Percentiles rank a stretch among this genome's conserved stretches.
Conservation (phyloP, 2,888 invertebrate genomes). For the Sylvicola cinctus region DNA sequence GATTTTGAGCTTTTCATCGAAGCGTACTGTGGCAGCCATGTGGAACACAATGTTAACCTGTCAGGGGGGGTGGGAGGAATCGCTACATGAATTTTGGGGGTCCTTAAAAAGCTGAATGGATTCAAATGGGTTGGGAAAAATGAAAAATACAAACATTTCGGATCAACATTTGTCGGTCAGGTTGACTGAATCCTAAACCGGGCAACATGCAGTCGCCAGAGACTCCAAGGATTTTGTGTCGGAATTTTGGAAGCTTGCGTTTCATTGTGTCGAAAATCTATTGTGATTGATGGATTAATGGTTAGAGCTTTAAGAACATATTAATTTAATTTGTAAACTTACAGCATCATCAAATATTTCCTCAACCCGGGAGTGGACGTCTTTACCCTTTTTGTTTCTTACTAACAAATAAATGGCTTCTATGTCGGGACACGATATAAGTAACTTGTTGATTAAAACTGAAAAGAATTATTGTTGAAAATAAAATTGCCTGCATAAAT, state of each 20-base stretch:
- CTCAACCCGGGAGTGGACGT: constrained; percentile 39
- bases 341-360: constrained; percentile 46
- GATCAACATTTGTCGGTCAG: constrained; percentile 26
- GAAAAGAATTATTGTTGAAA: constrained; percentile 2
- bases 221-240: constrained; percentile 31
- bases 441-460: constrained; percentile 34
- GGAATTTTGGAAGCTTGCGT: constrained; percentile 30
- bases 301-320: background rate
- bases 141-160: constrained; percentile 22
- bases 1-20: constrained; percentile 52
- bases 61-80: constrained; percentile 5
- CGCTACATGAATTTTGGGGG: no score
- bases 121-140: background rate
- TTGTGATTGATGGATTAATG: background rate
- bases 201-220: constrained; percentile 32
- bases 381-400: constrained; percentile 38
- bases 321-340: constrained; percentile 14
- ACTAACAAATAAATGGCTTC: constrained; percentile 31
- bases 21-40: constrained; percentile 36
- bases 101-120: no score
- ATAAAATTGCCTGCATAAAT: background rate
- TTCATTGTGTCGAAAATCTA: constrained; percentile 29
- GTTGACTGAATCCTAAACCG: constrained; percentile 27
- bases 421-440: constrained; percentile 31
- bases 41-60: constrained; percentile 31